Evolutionary conservation across 2,797 vertebrate genomes (phyloP).

Genomic region (Gastrophryne carolinensis): DNA sequence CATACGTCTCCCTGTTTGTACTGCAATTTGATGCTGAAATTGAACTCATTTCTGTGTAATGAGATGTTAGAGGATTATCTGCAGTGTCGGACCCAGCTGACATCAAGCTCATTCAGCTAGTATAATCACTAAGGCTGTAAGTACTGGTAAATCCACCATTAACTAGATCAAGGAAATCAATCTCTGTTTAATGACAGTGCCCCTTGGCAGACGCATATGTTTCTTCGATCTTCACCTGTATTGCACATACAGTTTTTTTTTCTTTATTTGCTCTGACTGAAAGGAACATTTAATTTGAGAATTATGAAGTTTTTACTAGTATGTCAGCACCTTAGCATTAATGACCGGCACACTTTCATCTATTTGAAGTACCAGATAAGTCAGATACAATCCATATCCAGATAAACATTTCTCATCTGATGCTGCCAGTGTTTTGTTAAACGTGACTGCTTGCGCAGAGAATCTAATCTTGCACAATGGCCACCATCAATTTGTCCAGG

Average conservation of each 20-base stretch:
- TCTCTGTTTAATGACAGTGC: conserved; percentile 41
- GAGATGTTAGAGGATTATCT: conserved; percentile 53
- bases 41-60: conserved; percentile 54
- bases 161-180: conserved; percentile 52
- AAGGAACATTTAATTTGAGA: background rate
- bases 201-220: conserved; percentile 42
- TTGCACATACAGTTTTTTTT: conserved; percentile 2
- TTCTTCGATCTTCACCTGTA: conserved; percentile 29
- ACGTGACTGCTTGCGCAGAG: too few species aligned
- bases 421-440: too few species aligned
- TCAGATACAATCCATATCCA: too few species aligned
- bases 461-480: too few species aligned
- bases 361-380: too few species aligned
- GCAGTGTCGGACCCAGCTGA: conserved; percentile 51
- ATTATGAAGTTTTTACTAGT: background rate
- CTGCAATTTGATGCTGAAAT: conserved; percentile 52
- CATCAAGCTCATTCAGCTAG: conserved; percentile 46
- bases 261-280: background rate
- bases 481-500: too few species aligned
- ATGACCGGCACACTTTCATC: too few species aligned
- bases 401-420: too few species aligned
- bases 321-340: background rate
- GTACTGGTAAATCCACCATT: conserved; percentile 51
- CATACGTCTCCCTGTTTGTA: conserved; percentile 35
- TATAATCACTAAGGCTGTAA: conserved; percentile 50